Conservation (phyloP, 1,140 invertebrate species). For the Limonius californicus region DNA sequence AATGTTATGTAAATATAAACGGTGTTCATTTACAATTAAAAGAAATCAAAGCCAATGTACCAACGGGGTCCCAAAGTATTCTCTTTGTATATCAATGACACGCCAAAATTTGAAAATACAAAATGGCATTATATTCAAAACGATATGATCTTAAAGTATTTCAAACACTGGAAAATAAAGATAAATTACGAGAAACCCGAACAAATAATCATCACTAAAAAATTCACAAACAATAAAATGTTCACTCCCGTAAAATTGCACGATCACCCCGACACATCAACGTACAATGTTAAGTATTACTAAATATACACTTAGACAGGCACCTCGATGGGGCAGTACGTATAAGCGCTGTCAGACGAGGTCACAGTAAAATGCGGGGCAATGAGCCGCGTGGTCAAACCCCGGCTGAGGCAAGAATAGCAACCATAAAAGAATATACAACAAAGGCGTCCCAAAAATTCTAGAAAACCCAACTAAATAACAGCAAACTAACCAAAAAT, state of each 20-base stretch:
- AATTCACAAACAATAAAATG: slow-evolving; percentile 20
- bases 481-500: neutral
- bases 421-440: slow-evolving; percentile 9
- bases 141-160: neutral
- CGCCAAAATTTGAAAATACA: slow-evolving; percentile 23
- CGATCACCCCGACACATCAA: neutral
- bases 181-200: slow-evolving; percentile 19
- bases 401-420: slow-evolving; percentile 23
- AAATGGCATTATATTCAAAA: slow-evolving; percentile 29
- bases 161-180: slow-evolving; percentile 17
- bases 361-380: slow-evolving; percentile 22
- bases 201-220: slow-evolving; percentile 12
- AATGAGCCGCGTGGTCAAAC: slow-evolving; percentile 17
- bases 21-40: slow-evolving; percentile 20
- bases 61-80: slow-evolving; percentile 36
- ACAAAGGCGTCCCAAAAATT: slow-evolving; percentile 15
- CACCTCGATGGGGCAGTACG: slow-evolving; percentile 25
- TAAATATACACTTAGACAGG: slow-evolving; percentile 33
- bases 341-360: slow-evolving; percentile 27
- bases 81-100: slow-evolving; percentile 28
- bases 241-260: slow-evolving; percentile 8
- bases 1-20: slow-evolving; percentile 30
- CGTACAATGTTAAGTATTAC: slow-evolving; percentile 29
- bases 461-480: slow-evolving; percentile 14
- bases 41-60: slow-evolving; percentile 31